Evolutionary conservation across 2,113 vertebrate genomes (phyloP).

Genomic region (Planiliza haematocheilus): DNA sequence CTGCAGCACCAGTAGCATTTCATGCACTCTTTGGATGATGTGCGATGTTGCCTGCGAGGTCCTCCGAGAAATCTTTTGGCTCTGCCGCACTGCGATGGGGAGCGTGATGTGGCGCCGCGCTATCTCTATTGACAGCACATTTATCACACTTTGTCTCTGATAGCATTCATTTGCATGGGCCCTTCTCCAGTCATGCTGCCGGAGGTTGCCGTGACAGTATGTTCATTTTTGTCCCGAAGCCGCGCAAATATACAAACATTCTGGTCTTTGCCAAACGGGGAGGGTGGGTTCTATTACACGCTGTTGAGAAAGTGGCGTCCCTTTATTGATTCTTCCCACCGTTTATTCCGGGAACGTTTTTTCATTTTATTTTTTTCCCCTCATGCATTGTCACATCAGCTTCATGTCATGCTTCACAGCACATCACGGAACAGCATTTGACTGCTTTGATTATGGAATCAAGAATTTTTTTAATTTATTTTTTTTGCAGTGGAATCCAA

Average conservation of each 20-base stretch:
- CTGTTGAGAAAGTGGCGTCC: constrained; percentile 12
- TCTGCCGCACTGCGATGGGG: constrained; percentile 45
- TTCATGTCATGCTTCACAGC: constrained; percentile 28
- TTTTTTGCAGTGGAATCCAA: too few relatives aligned
- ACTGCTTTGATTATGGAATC: constrained; percentile 5
- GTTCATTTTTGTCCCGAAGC: constrained; percentile 63
- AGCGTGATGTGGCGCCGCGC: constrained; percentile 61
- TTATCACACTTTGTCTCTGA: constrained; percentile 78
- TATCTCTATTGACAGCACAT: constrained; percentile 75
- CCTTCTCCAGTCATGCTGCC: constrained; percentile 57
- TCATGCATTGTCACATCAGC: constrained; percentile 23
- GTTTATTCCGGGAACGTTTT: constrained; percentile 47
- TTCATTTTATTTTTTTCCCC: not conserved
- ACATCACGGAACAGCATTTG: constrained; percentile 25
- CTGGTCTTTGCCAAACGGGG: constrained; percentile 41
- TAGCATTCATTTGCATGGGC: constrained; percentile 74
- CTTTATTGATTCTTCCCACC: constrained; percentile 21
- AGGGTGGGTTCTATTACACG: constrained; percentile 17
- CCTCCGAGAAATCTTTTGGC: constrained; percentile 52
- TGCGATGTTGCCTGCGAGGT: constrained; percentile 42
- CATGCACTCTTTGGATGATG: constrained; percentile 36
- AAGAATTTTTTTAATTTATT: too few relatives aligned
- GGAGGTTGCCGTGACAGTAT: constrained; percentile 61
- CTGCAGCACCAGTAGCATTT: constrained; percentile 36
- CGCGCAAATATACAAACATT: constrained; percentile 49